Evolutionary conservation across 2,113 vertebrate species (phyloP).

Genomic region (Pyxicephalus adspersus): DNA sequence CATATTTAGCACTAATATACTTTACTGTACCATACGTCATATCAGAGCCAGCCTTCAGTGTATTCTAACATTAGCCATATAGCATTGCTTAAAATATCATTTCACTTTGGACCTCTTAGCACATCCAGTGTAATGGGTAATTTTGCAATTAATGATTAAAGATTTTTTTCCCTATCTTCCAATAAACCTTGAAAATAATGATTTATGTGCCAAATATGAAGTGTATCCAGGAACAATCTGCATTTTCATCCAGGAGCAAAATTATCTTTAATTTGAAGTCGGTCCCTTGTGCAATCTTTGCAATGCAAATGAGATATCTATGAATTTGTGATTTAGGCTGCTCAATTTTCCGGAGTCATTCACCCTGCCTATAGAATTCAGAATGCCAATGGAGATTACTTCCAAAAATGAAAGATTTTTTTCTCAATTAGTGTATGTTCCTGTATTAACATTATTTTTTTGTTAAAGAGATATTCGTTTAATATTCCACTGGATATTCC

Average conservation of each 20-base stretch:
- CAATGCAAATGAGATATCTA: conserved; percentile 38
- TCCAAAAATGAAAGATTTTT: neutral
- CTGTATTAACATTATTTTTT: too few species aligned
- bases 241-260: conserved; percentile 46
- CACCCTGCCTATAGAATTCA: conserved; percentile 4
- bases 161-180: conserved; percentile 5
- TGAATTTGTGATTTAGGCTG: conserved; percentile 15
- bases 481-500: too few species aligned
- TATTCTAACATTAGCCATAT: neutral
- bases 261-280: conserved; percentile 45
- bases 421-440: neutral
- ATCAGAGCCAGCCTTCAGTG: neutral
- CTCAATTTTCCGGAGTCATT: neutral
- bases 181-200: conserved; percentile 30
- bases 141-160: conserved; percentile 11
- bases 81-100: neutral
- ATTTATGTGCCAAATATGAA: conserved; percentile 44
- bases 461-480: too few species aligned
- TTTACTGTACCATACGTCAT: neutral
- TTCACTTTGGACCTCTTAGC: neutral
- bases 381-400: neutral
- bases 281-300: conserved; percentile 43
- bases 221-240: conserved; percentile 27
- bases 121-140: neutral
- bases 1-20: neutral